These are phyloP conservation scores for Coryphaenoides rupestris DNA, from an alignment of 2,113 vertebrate species.

Conservation along the genomic window DNA sequence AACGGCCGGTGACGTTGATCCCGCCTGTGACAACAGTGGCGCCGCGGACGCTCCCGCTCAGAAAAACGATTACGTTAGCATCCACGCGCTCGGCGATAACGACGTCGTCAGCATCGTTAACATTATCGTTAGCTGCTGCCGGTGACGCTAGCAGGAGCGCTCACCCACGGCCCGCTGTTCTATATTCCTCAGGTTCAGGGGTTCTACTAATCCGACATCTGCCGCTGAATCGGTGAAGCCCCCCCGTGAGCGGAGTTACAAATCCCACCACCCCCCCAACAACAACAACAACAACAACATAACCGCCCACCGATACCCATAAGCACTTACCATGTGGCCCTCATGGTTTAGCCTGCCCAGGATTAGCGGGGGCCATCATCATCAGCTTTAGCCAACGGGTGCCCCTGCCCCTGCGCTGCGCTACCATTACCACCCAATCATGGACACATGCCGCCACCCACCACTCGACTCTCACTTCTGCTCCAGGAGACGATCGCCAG, in stretches of 20 bases:
- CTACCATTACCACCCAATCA: constrained; percentile 31
- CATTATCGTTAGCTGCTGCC: no score
- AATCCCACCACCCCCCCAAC: not conserved
- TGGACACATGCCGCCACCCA: constrained; percentile 17
- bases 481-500: constrained; percentile 15
- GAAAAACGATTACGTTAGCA: no score
- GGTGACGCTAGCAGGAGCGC: no score
- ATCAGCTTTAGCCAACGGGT: no score
- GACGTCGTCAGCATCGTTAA: no score
- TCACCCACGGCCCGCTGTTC: no score
- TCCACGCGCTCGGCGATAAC: no score
- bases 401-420: no score
- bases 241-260: not conserved
- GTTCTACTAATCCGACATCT: constrained; percentile 2
- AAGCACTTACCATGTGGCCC: constrained; percentile 10
- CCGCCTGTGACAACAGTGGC: no score
- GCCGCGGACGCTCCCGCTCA: no score
- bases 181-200: no score
- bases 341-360: not conserved
- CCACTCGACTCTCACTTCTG: constrained; percentile 9
- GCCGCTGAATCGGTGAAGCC: constrained; percentile 1
- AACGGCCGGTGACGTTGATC: no score
- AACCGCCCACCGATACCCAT: constrained; percentile 5
- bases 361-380: constrained; percentile 31
- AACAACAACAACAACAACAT: not conserved